phyloP scores from a whole-genome alignment of 2,888 invertebrate genomes.

The Microctonus brassicae region DNA sequence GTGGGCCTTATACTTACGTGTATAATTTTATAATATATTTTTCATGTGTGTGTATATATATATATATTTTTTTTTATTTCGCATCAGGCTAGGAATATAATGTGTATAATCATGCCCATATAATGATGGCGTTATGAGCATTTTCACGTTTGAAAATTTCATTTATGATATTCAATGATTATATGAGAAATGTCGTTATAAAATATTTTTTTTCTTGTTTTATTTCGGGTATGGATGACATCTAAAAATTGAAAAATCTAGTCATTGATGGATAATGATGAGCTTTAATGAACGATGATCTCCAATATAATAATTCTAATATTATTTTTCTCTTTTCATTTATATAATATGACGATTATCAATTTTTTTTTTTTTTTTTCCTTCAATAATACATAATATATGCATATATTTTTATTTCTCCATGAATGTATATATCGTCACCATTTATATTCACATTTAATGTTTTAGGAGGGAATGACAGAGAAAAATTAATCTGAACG shows the following conservation, averaged over 20 bases:
- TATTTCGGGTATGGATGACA: constrained; percentile 26
- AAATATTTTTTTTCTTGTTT: constrained; percentile 28
- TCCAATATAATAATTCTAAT: constrained; percentile 10
- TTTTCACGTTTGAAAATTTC: constrained; percentile 29
- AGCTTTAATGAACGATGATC: background rate
- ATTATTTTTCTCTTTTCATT: constrained; percentile 23
- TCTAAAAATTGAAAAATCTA: constrained; percentile 22
- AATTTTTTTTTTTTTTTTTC: background rate
- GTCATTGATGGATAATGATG: constrained; percentile 8
- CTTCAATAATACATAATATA: constrained; percentile 11
- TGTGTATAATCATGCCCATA: background rate
- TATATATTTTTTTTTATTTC: constrained; percentile 33
- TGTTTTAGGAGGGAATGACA: constrained; percentile 14
- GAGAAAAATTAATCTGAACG: constrained; percentile 9
- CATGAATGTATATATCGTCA: background rate
- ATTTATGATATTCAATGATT: background rate
- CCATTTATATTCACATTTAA: constrained; percentile 12
- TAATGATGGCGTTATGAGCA: background rate
- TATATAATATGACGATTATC: constrained; percentile 6
- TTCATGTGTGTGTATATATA: constrained; percentile 37
- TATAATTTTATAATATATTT: constrained; percentile 12
- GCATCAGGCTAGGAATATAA: constrained; percentile 7
- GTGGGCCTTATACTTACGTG: background rate
- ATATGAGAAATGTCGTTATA: constrained; percentile 25
- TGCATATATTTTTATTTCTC: background rate